Conservation (phyloP, 2,888 invertebrate species). For the Alloscopus bannaensis region DNA sequence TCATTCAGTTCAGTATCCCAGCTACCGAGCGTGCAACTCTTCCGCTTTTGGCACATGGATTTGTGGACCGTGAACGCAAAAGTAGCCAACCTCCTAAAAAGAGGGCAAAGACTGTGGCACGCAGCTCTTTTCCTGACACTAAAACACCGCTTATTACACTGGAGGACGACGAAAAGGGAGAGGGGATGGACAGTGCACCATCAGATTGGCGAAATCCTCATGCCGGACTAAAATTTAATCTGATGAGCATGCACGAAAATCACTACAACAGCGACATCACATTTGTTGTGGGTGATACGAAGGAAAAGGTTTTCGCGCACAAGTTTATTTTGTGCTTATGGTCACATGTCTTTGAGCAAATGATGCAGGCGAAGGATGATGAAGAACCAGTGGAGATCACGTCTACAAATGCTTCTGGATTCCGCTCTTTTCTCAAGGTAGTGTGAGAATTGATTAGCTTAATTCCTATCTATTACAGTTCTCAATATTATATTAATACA, state of each 20-base stretch:
- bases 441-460: no score
- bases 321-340: constrained; percentile 64
- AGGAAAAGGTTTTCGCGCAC: constrained; percentile 66
- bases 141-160: constrained; percentile 54
- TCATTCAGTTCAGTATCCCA: constrained; percentile 67
- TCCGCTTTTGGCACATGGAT: constrained; percentile 64
- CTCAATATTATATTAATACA: neutral
- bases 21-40: constrained; percentile 60
- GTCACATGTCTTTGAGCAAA: constrained; percentile 62
- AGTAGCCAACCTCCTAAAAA: constrained; percentile 65
- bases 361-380: constrained; percentile 55
- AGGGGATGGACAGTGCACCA: constrained; percentile 28
- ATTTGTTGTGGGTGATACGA: constrained; percentile 58
- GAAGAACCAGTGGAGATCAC: constrained; percentile 65
- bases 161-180: constrained; percentile 55
- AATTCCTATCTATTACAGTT: no score
- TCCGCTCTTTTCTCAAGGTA: constrained; percentile 67
- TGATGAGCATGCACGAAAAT: constrained; percentile 66
- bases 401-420: constrained; percentile 58
- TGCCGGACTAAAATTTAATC: constrained; percentile 66
- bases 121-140: constrained; percentile 53
- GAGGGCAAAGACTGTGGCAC: constrained; percentile 58
- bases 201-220: constrained; percentile 65
- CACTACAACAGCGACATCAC: constrained; percentile 64
- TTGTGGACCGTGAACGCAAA: constrained; percentile 61